Evolutionary conservation across 1,140 invertebrate genomes (phyloP).

Genomic region (Arctopsyche grandis): DNA sequence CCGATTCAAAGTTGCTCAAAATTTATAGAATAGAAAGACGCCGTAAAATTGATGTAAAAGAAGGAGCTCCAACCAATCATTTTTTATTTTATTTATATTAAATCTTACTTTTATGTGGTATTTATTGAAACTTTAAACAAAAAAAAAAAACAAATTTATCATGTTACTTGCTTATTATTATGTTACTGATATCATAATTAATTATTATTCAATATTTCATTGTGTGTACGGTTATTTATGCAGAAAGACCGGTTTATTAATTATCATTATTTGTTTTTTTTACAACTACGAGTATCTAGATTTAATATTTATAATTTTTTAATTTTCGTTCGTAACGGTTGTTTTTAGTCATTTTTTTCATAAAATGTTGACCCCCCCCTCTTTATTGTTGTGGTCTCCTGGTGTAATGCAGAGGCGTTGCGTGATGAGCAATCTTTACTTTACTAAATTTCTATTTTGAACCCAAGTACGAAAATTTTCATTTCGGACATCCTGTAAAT

Average conservation of each 20-base stretch:
- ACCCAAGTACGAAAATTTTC: no score
- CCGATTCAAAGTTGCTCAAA: no score
- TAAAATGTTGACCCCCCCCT: slow-evolving; percentile 4
- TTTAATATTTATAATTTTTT: slow-evolving; percentile 27
- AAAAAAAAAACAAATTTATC: not conserved
- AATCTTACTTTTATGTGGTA: not conserved
- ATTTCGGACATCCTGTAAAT: no score
- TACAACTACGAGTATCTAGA: slow-evolving; percentile 2
- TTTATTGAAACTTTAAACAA: slow-evolving; percentile 6
- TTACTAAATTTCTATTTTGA: not conserved
- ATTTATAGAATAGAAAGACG: no score
- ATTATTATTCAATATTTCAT: slow-evolving; percentile 27
- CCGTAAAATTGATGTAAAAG: not conserved
- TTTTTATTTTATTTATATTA: not conserved
- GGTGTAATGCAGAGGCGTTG: not conserved
- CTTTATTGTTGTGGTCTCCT: not conserved
- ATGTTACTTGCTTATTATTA: slow-evolving; percentile 21
- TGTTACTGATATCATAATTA: slow-evolving; percentile 30
- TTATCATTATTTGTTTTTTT: slow-evolving; percentile 4
- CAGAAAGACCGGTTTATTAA: not conserved
- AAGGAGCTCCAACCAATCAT: not conserved
- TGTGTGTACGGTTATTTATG: slow-evolving; percentile 18
- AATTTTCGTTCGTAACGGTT: not conserved
- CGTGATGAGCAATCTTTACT: not conserved
- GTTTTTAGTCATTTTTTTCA: slow-evolving; percentile 3